These are phyloP conservation scores for Petrolisthes manimaculis DNA, from an alignment of 2,888 invertebrate species.

Conservation along the genomic window DNA sequence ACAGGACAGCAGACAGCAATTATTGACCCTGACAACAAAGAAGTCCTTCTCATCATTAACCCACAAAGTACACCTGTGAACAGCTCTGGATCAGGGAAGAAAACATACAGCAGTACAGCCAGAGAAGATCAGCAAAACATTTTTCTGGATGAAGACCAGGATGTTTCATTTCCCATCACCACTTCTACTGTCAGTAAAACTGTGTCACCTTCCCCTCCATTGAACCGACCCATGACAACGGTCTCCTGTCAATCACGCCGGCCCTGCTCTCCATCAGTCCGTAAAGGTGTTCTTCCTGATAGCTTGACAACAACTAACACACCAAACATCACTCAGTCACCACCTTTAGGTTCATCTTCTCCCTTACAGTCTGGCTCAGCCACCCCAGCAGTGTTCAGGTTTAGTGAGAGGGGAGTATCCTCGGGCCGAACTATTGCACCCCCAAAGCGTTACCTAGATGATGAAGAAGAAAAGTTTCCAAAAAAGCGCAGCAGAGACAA, in stretches of 20 bases:
- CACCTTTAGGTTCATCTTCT: slow-evolving; percentile 38
- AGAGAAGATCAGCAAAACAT: slow-evolving; percentile 9
- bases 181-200: neutral
- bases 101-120: neutral
- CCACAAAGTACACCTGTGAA: slow-evolving; percentile 1
- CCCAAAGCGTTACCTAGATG: slow-evolving; percentile 55
- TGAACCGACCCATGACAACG: neutral
- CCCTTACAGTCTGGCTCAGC: slow-evolving; percentile 30
- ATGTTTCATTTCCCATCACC: neutral
- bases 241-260: neutral
- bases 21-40: slow-evolving; percentile 44
- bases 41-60: slow-evolving; percentile 52
- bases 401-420: slow-evolving; percentile 52
- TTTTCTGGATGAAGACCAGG: slow-evolving; percentile 27
- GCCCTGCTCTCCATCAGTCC: too few species aligned
- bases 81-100: slow-evolving; percentile 11
- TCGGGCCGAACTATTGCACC: slow-evolving; percentile 59
- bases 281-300: too few species aligned
- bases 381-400: slow-evolving; percentile 45
- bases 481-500: slow-evolving; percentile 49
- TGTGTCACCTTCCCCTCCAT: neutral
- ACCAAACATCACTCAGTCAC: neutral
- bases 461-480: slow-evolving; percentile 33
- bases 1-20: slow-evolving; percentile 28
- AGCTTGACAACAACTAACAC: neutral